phyloP scores from a whole-genome alignment of 30 jellyfish, hydroid and myxozoan species.

The Aurelia coerulea region DNA sequence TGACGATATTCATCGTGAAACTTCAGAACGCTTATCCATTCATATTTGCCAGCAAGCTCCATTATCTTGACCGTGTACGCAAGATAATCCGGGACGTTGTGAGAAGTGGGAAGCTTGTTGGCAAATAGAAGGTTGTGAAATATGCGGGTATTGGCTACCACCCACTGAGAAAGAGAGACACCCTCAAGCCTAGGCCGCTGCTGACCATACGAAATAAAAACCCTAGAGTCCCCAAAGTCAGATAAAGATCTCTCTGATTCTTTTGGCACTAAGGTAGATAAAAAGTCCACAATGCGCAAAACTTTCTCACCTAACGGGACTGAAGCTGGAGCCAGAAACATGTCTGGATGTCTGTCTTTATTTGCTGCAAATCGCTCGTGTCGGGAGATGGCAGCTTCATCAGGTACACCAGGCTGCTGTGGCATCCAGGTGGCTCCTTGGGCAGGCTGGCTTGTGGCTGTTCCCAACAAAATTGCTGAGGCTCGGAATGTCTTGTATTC shows the following conservation, averaged over 20 bases:
- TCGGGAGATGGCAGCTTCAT: neutral
- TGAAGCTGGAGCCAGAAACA: neutral
- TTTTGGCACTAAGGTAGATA: neutral
- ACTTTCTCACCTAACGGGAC: slow-evolving; percentile 1
- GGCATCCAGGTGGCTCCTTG: too few species aligned
- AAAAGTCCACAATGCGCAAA: neutral
- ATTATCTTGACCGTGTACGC: slow-evolving; percentile 2
- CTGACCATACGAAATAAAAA: neutral
- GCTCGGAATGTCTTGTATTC: too few species aligned
- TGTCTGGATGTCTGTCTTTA: neutral
- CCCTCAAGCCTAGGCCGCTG: neutral
- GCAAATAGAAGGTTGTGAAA: neutral
- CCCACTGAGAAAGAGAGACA: neutral
- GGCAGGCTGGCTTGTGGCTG: too few species aligned
- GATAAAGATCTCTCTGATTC: neutral
- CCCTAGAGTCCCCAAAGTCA: neutral
- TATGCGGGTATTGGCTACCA: neutral
- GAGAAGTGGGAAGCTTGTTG: neutral
- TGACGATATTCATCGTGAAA: too few species aligned
- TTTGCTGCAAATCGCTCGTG: neutral
- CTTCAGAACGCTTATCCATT: too few species aligned
- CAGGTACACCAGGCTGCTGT: too few species aligned
- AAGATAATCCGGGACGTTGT: slow-evolving; percentile 3
- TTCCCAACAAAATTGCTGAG: too few species aligned
- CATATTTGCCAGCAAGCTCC: slow-evolving; percentile 7